Evolutionary conservation across 2,113 vertebrate genomes (phyloP), one percentile per base, ranked within the genome.

Genomic region (Sander vitreus): DNA sequence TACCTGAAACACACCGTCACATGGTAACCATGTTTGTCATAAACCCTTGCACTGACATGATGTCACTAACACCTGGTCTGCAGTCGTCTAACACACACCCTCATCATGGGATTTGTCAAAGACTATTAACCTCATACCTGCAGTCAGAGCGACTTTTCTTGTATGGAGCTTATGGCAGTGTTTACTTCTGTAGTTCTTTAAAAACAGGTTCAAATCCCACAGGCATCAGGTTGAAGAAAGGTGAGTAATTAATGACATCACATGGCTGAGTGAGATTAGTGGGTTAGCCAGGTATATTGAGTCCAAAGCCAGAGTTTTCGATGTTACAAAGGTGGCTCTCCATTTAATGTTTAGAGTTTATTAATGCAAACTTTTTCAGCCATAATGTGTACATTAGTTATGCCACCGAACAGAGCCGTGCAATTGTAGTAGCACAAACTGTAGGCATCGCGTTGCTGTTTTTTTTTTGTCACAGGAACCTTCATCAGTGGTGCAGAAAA

Each of bases 1-100:
- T 6, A 96, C 96, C 96, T 96, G 86, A 66, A 51, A 78, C 57
- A 83, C 50, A 70, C 23, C 63, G 6, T 12, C 30, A 65, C 14
- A 2, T 1, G 25, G 65, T 19, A 53, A 50, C 16, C 25, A 30
- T 11, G 25, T 67, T 67, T 18, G 23, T 50, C 48, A 33, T 21
- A 0, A 27, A 19, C 36, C 8, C 33, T 10, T 21, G 58, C 16
- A 7, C 2, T 16, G 15, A 47, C 54, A 45, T 14, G 23, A 50
- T 16, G 47, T 36, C 63, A 57, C 8, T 0, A 1, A 48, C 25
- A 36, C 19, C 27, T 65, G 30, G 5, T 51, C 12, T 25, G 45
- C 39, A 39, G 19, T 43, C 33, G 1, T 39, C 39, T 39, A 5
- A 39, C 39, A 39, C 39, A 39, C 39, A 39, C 39, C 39, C 33